Conservation (phyloP, 1,140 invertebrate genomes). For the Caenorhabditis elegans region WBcel235 BX284606.5:9803501-9804000, state of each 20-base stretch:
- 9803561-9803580: no score
- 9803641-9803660: no score
- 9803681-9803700: not conserved
- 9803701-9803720: not conserved
- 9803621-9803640: no score
- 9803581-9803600: no score
- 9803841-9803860: not conserved
- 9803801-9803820: conserved; percentile 8
- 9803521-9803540: no score
- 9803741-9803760: not conserved
- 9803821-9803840: conserved; percentile 29
- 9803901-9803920: conserved; percentile 66
- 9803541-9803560: no score
- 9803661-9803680: not conserved
- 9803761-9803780: conserved; percentile 23
- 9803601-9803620: no score
- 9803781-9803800: not conserved
- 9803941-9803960: conserved; percentile 66
- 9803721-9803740: not conserved
- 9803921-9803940: conserved; percentile 64
- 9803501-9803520: no score
- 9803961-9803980: conserved; percentile 65
- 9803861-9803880: not conserved
- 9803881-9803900: conserved; percentile 47
- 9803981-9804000: conserved; percentile 65